Percentiles rank a stretch among this genome's conserved stretches.
Conservation (phyloP, 2,888 invertebrate species). For the Nomada hirtipes region DNA sequence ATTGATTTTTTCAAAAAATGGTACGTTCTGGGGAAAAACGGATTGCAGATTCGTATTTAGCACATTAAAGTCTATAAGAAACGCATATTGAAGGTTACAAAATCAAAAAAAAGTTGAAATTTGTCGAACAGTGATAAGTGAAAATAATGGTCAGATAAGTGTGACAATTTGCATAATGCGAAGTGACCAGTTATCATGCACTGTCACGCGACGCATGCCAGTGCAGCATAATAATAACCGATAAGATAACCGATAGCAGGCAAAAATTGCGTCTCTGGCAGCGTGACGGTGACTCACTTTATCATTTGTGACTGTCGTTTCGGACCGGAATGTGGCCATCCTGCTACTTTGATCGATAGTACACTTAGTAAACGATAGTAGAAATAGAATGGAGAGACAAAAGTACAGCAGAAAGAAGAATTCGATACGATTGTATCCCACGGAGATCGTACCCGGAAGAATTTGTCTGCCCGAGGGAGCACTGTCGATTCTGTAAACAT, state of each 20-base stretch:
- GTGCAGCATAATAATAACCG: constrained; percentile 35
- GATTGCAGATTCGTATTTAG: no score
- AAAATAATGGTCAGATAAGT: constrained; percentile 35
- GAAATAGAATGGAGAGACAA: not conserved
- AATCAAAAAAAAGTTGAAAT: no score
- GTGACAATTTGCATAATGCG: constrained; percentile 48
- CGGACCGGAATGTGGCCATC: no score
- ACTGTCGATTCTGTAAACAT: constrained; percentile 25
- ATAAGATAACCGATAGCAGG: constrained; percentile 29
- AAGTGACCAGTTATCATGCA: constrained; percentile 24
- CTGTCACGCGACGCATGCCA: constrained; percentile 41
- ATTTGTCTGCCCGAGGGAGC: constrained; percentile 2
- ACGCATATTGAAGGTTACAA: no score
- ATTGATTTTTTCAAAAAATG: no score
- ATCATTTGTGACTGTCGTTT: no score
- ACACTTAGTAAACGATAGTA: no score
- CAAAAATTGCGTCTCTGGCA: constrained; percentile 30
- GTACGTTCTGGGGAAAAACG: no score
- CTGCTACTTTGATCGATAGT: no score
- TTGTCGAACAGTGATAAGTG: no score
- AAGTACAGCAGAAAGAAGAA: no score
- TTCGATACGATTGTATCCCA: not conserved
- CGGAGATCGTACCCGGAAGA: not conserved
- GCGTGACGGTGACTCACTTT: constrained; percentile 37
- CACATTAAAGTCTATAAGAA: no score